Conservation (phyloP, 92 coral and sea anemone species). For the Blastomussa wellsi region DNA sequence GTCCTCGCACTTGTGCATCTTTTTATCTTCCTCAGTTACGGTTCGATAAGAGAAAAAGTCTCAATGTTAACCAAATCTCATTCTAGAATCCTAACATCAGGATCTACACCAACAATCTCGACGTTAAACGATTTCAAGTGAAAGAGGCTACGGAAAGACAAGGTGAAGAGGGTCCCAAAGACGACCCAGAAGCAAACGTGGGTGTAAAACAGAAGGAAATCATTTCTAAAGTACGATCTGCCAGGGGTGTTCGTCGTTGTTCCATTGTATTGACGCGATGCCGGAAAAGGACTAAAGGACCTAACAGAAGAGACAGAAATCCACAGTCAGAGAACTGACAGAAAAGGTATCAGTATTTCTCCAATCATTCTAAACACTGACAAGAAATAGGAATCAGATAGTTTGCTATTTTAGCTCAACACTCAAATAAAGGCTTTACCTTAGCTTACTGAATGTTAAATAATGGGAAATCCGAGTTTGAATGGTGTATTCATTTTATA, state of each 20-base stretch:
- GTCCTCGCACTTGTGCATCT: not conserved
- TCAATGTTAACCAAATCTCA: not conserved
- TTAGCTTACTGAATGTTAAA: too few species aligned
- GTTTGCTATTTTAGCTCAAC: too few species aligned
- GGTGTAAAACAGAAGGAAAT: not conserved
- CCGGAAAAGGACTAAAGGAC: not conserved
- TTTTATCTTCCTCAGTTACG: not conserved
- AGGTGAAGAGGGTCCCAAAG: not conserved
- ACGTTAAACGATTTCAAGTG: not conserved
- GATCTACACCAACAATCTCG: not conserved
- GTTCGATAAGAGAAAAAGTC: not conserved
- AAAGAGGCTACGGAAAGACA: not conserved
- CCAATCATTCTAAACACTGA: too few species aligned
- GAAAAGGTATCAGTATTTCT: not conserved
- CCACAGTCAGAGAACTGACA: not conserved
- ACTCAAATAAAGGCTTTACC: too few species aligned
- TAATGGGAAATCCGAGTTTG: too few species aligned
- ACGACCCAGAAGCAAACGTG: not conserved
- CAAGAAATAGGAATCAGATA: too few species aligned
- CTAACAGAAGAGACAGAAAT: not conserved
- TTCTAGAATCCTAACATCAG: not conserved
- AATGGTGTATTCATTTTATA: too few species aligned
- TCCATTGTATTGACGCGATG: not conserved
- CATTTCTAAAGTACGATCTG: not conserved
- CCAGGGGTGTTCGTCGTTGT: not conserved